These are phyloP conservation scores for Gymnoscopelus microlampas DNA, from an alignment of 2,797 vertebrate genomes.

Conservation along the genomic window DNA sequence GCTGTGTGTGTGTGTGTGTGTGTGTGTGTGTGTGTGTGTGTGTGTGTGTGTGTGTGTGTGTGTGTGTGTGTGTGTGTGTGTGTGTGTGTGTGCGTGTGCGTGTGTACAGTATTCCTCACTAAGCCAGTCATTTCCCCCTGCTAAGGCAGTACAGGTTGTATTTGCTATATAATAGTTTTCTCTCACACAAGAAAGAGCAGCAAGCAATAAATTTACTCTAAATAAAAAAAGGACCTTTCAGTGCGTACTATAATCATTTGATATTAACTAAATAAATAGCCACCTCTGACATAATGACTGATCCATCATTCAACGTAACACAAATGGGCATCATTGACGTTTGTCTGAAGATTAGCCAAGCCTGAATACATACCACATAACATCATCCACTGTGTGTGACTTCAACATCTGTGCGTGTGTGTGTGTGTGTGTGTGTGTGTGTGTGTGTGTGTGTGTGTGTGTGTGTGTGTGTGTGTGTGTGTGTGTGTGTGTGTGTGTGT, in stretches of 20 bases:
- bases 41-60: neutral
- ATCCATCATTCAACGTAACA: conserved; percentile 16
- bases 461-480: conserved; percentile 1
- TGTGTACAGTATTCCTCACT: neutral
- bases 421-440: neutral
- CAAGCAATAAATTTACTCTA: too few species aligned
- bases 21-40: too few species aligned
- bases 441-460: neutral
- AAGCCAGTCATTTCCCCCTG: too few species aligned
- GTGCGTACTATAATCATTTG: too few species aligned
- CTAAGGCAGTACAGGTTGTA: too few species aligned
- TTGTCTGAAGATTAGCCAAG: too few species aligned
- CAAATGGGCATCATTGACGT: too few species aligned
- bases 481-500: neutral
- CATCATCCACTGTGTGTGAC: neutral
- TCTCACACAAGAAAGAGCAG: too few species aligned
- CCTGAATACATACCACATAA: neutral
- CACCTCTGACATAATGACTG: conserved; percentile 22
- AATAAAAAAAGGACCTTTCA: too few species aligned
- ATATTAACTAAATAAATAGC: too few species aligned
- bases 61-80: neutral
- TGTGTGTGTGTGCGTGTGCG: neutral
- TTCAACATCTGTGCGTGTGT: neutral
- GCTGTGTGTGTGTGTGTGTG: too few species aligned
- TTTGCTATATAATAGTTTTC: too few species aligned